Conservation (phyloP, 2,888 invertebrate species). For the Prosapia bicincta region DNA sequence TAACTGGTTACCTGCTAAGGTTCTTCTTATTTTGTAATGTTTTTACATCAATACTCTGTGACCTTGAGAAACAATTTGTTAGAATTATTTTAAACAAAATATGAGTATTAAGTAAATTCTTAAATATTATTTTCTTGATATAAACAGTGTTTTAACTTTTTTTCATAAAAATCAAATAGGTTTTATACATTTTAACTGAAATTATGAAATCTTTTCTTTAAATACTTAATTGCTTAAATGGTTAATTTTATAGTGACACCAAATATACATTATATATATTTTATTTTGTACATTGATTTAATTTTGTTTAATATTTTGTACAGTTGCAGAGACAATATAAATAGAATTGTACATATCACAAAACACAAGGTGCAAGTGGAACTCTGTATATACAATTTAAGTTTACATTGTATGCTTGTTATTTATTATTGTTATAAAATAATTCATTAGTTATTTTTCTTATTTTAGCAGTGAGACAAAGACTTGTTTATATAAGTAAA, state of each 20-base stretch:
- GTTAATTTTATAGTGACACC: background rate
- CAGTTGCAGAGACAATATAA: background rate
- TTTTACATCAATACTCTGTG: background rate
- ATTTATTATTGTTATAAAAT: background rate
- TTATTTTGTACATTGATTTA: background rate
- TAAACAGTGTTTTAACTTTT: too few relatives aligned
- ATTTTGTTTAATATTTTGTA: background rate
- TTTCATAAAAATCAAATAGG: too few relatives aligned
- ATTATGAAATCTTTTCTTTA: background rate
- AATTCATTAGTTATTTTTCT: background rate
- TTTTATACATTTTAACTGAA: background rate
- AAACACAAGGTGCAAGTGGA: background rate
- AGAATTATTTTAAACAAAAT: too few relatives aligned
- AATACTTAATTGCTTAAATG: background rate
- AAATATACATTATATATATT: background rate
- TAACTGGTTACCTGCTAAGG: background rate
- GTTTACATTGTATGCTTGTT: background rate
- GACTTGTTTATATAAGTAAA: background rate
- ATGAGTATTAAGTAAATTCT: too few relatives aligned
- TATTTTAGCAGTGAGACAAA: background rate
- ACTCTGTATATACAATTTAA: background rate
- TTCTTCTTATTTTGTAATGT: background rate
- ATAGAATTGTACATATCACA: background rate
- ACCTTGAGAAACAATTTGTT: background rate
- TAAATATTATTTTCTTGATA: too few relatives aligned